phyloP scores from a whole-genome alignment of 2,888 invertebrate species.

The Alcis repandata region DNA sequence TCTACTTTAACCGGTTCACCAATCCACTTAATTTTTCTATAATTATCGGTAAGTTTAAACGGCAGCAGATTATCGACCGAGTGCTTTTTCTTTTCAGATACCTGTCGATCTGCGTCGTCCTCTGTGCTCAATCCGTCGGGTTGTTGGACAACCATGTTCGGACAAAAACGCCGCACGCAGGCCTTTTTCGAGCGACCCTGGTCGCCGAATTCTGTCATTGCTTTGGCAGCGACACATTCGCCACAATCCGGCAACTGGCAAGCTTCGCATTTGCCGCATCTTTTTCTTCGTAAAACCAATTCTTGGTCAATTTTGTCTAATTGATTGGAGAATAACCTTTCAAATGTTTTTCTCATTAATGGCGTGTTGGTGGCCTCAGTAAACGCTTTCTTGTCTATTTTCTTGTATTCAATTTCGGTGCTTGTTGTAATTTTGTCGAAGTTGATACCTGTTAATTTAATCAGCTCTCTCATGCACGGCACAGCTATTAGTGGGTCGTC shows the following conservation, averaged over 20 bases:
- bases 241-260: too few species aligned
- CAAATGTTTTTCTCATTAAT: conserved; percentile 91
- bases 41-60: conserved; percentile 73
- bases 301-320: conserved; percentile 87
- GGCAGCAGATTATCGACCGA: conserved; percentile 76
- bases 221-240: too few species aligned
- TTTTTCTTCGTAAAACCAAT: conserved; percentile 87
- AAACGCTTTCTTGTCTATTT: conserved; percentile 86
- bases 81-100: conserved; percentile 57
- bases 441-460: conserved; percentile 91
- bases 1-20: conserved; percentile 86
- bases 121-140: conserved; percentile 89
- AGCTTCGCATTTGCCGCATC: conserved; percentile 14
- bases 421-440: conserved; percentile 87
- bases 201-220: too few species aligned
- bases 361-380: conserved; percentile 93
- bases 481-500: conserved; percentile 89
- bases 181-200: conserved; percentile 57
- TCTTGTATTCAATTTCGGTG: conserved; percentile 83
- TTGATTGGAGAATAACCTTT: conserved; percentile 91
- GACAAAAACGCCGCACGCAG: conserved; percentile 89
- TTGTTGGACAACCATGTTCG: conserved; percentile 91
- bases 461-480: conserved; percentile 91
- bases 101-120: conserved; percentile 70
- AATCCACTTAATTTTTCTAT: conserved; percentile 87